Conservation (phyloP, 2,797 vertebrate species). For the Alauda arvensis region DNA sequence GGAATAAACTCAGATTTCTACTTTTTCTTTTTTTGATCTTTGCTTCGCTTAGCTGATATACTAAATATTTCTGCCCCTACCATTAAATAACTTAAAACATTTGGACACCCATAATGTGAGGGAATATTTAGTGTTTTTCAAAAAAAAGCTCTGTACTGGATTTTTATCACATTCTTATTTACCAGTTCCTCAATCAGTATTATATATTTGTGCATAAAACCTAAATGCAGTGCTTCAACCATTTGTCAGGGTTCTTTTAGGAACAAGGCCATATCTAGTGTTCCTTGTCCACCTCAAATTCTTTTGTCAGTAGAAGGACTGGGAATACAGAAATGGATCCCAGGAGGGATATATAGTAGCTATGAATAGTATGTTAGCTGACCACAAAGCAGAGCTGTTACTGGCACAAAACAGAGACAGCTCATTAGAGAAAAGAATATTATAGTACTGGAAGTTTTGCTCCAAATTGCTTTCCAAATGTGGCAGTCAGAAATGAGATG, state of each 20-base stretch:
- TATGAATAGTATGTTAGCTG: conserved; percentile 34
- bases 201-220: not conserved
- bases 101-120: not conserved
- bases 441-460: conserved; percentile 1
- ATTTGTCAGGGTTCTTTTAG: not conserved
- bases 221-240: not conserved
- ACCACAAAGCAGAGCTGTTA: conserved; percentile 47
- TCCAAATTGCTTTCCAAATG: conserved; percentile 50
- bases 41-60: not conserved
- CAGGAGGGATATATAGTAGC: conserved; percentile 25
- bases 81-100: not conserved
- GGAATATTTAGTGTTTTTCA: not conserved
- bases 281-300: conserved; percentile 30
- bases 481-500: conserved; percentile 25
- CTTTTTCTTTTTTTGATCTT: not conserved
- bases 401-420: conserved; percentile 48
- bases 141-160: not conserved
- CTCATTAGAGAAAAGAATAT: conserved; percentile 41
- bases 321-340: conserved; percentile 30
- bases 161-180: not conserved
- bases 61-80: not conserved
- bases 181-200: not conserved
- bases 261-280: not conserved
- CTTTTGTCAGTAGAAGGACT: conserved; percentile 15
- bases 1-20: not conserved